These are phyloP conservation scores for Melanerpes formicivorus DNA, from an alignment of 2,113 vertebrate genomes.

Conservation along the genomic window DNA sequence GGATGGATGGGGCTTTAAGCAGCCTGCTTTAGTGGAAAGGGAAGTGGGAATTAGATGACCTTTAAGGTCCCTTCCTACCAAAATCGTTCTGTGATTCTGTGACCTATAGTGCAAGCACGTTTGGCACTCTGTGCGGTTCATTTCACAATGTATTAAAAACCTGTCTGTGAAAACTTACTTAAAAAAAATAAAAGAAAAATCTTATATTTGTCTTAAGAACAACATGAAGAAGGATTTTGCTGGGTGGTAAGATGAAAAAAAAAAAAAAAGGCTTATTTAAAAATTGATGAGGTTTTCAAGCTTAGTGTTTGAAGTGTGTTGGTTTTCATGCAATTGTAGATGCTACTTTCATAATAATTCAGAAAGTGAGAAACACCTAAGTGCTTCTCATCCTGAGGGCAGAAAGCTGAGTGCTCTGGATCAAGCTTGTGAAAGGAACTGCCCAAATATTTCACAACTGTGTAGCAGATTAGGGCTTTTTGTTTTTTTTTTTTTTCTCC, in stretches of 20 bases:
- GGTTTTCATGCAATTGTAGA: neutral
- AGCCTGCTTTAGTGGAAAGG: neutral
- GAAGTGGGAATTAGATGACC: neutral
- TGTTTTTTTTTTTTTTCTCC: no score
- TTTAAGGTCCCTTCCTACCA: neutral
- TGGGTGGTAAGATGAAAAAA: neutral
- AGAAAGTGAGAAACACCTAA: neutral
- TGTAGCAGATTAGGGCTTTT: no score
- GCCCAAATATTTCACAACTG: neutral
- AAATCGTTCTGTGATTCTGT: neutral
- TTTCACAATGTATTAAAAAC: neutral
- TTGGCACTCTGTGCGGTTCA: fast-evolving
- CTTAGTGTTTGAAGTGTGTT: neutral
- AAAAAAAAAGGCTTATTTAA: neutral
- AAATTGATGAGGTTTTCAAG: neutral
- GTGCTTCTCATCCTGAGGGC: neutral
- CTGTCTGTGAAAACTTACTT: neutral
- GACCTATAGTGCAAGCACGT: neutral
- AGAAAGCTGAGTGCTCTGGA: neutral
- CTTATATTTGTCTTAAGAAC: neutral
- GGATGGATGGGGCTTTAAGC: neutral
- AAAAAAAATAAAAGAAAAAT: neutral
- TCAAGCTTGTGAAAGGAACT: neutral
- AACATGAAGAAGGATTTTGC: neutral
- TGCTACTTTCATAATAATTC: neutral